phyloP scores from a whole-genome alignment of 1,140 invertebrate species.

The Delia radicum region DNA sequence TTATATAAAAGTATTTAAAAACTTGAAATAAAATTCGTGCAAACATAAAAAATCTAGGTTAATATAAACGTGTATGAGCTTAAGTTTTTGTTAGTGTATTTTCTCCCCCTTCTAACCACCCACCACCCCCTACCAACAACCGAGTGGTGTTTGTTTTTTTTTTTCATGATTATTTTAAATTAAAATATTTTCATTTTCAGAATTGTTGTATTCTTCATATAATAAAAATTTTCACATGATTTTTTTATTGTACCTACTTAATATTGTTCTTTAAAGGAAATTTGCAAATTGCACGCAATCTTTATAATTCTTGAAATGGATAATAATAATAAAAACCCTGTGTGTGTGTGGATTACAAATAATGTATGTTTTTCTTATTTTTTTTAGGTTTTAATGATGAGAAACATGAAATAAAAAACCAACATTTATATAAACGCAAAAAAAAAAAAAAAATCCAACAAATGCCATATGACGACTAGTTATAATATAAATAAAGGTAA shows the following conservation, averaged over 20 bases:
- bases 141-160: not conserved
- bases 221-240: not conserved
- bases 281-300: not conserved
- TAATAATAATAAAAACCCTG: not conserved
- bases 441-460: not conserved
- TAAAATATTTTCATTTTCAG: not conserved
- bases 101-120: too few species aligned
- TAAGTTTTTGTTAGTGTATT: too few species aligned
- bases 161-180: not conserved
- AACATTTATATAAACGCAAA: not conserved
- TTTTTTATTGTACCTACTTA: not conserved
- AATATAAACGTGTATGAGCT: too few species aligned
- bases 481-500: not conserved
- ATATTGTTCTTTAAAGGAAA: not conserved
- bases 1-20: too few species aligned
- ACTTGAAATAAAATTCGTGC: too few species aligned
- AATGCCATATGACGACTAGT: not conserved
- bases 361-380: not conserved
- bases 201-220: not conserved
- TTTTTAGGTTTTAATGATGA: not conserved
- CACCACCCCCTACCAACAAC: not conserved
- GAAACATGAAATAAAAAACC: not conserved
- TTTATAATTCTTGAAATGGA: not conserved
- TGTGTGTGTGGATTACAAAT: too few species aligned
- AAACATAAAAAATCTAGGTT: too few species aligned